phyloP scores from a whole-genome alignment of 2,113 vertebrate species.

The Setophaga kirtlandii region DNA sequence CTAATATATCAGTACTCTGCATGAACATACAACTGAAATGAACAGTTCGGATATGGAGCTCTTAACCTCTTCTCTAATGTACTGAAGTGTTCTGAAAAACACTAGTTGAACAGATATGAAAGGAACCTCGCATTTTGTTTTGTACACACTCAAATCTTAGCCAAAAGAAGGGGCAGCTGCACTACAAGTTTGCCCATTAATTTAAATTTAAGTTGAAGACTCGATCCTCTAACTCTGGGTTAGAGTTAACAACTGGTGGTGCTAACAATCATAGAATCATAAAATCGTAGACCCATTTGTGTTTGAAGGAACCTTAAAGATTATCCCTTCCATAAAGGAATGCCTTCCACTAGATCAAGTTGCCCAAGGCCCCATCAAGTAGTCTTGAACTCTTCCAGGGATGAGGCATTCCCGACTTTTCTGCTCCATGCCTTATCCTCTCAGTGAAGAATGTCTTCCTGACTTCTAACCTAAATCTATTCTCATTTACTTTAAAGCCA shows the following conservation, averaged over 20 bases:
- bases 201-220: background rate
- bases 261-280: background rate
- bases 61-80: background rate
- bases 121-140: background rate
- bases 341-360: background rate
- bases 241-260: no score
- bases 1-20: background rate
- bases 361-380: background rate
- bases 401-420: background rate
- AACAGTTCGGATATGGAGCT: background rate
- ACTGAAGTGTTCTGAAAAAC: background rate
- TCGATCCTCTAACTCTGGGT: background rate
- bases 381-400: background rate
- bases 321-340: background rate
- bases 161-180: background rate
- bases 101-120: background rate
- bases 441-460: background rate
- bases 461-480: background rate
- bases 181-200: background rate
- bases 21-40: background rate
- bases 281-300: background rate
- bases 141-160: background rate
- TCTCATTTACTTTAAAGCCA: background rate
- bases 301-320: background rate
- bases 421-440: background rate